A percentile compares a stretch with the other conserved stretches of the same genome.
These are phyloP conservation scores for Sebastes goodei DNA, from an alignment of 2,797 vertebrate species.

Conservation along the genomic window DNA sequence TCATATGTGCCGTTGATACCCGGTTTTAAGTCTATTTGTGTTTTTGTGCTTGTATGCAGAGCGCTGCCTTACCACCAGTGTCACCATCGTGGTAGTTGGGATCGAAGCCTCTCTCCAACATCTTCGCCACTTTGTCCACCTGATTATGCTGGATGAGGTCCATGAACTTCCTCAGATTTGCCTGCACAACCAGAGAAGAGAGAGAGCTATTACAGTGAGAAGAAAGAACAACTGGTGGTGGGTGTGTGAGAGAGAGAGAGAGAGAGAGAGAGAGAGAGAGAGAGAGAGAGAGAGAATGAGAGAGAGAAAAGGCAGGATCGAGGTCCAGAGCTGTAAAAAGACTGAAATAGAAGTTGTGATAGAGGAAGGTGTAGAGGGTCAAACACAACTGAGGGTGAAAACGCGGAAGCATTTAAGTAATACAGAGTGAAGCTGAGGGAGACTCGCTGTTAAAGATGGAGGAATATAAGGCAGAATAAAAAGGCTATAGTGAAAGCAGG, in stretches of 20 bases:
- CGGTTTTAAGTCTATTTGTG: not conserved
- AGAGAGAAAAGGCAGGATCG: slow-evolving; percentile 14
- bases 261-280: not conserved
- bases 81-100: slow-evolving; percentile 95
- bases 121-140: slow-evolving; percentile 90
- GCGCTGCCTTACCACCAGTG: slow-evolving; percentile 85
- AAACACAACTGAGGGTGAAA: slow-evolving; percentile 23
- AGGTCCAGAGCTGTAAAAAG: slow-evolving; percentile 28
- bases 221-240: slow-evolving; percentile 16
- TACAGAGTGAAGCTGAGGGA: not conserved
- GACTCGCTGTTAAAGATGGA: not conserved
- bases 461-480: not conserved
- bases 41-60: not conserved
- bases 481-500: not conserved
- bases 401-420: slow-evolving; percentile 9
- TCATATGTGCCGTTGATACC: no score
- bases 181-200: slow-evolving; percentile 74
- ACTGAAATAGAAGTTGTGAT: slow-evolving; percentile 44
- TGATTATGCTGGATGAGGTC: slow-evolving; percentile 90
- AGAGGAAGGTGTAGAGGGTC: slow-evolving; percentile 29
- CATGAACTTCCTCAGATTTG: slow-evolving; percentile 93
- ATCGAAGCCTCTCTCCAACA: slow-evolving; percentile 94
- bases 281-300: not conserved
- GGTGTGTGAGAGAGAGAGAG: not conserved
- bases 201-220: slow-evolving; percentile 21